Base-by-base conservation (phyloP, 2,888 invertebrate genomes). In the Coecobrya sp. region DNA sequence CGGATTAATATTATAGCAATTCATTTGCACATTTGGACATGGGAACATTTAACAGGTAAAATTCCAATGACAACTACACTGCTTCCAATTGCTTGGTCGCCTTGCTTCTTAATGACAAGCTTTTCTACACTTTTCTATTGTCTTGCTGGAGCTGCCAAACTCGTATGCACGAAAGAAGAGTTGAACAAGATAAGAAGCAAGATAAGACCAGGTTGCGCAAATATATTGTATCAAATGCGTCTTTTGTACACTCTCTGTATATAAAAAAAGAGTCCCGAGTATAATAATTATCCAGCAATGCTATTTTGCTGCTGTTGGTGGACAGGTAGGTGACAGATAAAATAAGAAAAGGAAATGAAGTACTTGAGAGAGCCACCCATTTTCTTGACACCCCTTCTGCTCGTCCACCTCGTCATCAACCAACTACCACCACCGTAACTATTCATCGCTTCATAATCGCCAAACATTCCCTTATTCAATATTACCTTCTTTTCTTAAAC, bases 341-440 rank as follows among this genome's bases (percentile, higher is more conserved):
- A 62, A 62, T 62, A 45, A 45, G 62, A 62, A 88, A 36, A 36
- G 81, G 22, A 55, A 89, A 52, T 30, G 11, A 82, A 89, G 59
- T 70, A 84, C 89, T 89, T 73, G 70, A 84, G 45, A 36, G 82
- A 89, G 73, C 70, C 70, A 89, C 70, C 89, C 89, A 89, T 73
- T 84, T 84, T 89, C 70, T 73, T 89, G 84, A 42, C 52, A 89
- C 84, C 82, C 82, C 84, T 68, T 22, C 76, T 22, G 8, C 22
- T 16, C n/a, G 19, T 49, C 52, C 70, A 68, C 68, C 27, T 65
- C 84, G 13, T 55, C n/a, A n/a, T 42, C 45, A 42, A 22, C 84
- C 45, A 65, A 81, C 10, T 25, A 36, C 49, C 1, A 10, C 49
- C 13, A 49, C 49, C 49, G 49, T 49, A 49, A 49, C 42, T 42